Percentiles rank a stretch among this genome's conserved stretches.
Evolutionary conservation across 92 coral and sea anemone species (phyloP).

Genomic region (Zoanthus sociatus): DNA sequence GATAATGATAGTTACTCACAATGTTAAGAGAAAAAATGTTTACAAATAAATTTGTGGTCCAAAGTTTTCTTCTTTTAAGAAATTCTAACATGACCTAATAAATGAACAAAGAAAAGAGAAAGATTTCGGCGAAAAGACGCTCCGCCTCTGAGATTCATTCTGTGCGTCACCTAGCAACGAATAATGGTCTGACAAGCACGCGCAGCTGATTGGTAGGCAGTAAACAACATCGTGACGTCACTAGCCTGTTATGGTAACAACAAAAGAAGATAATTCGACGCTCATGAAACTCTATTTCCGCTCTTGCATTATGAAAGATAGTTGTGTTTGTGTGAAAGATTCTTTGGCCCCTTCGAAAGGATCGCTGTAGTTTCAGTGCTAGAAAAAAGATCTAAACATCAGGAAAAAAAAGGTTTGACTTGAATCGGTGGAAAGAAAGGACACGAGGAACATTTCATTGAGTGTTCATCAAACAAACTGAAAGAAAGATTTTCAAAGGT

Average conservation of each 20-base stretch:
- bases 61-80: neutral
- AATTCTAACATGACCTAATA: neutral
- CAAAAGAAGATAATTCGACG: conserved; percentile 49
- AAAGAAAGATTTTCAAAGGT: conserved; percentile 13
- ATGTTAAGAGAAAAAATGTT: neutral
- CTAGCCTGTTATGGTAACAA: conserved; percentile 52
- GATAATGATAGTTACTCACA: neutral
- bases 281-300: conserved; percentile 45
- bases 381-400: conserved; percentile 14
- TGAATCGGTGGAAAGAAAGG: neutral
- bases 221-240: conserved; percentile 44
- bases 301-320: conserved; percentile 23
- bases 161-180: conserved; percentile 47
- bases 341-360: neutral
- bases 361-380: neutral
- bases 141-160: conserved; percentile 33
- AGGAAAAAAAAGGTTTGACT: conserved; percentile 12
- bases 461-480: neutral
- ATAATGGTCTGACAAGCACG: conserved; percentile 51
- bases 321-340: conserved; percentile 19
- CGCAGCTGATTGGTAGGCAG: conserved; percentile 41
- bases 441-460: neutral
- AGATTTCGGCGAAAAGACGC: conserved; percentile 29
- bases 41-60: neutral
- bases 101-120: conserved; percentile 31